Evolutionary conservation across 2,113 vertebrate species (phyloP).

Genomic region (Cyprinodon tularosa): DNA sequence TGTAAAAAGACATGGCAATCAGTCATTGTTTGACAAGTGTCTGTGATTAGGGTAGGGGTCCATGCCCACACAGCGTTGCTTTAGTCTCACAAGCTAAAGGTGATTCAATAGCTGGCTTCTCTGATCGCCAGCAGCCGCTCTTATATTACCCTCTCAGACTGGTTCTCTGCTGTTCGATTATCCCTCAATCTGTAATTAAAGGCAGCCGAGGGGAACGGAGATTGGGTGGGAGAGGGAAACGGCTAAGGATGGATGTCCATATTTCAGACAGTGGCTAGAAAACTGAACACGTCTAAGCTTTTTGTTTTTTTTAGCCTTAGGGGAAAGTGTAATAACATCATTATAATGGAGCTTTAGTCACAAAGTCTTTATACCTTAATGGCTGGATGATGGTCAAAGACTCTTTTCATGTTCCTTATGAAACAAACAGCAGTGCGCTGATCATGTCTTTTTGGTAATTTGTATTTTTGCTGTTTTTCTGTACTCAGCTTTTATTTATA

Average conservation of each 20-base stretch:
- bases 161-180: constrained; percentile 59
- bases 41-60: background rate
- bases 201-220: constrained; percentile 72
- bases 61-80: constrained; percentile 20
- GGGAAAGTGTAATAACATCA: constrained; percentile 33
- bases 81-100: constrained; percentile 14
- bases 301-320: background rate
- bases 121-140: constrained; percentile 32
- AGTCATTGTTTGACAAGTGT: constrained; percentile 58
- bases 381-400: background rate
- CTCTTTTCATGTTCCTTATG: background rate
- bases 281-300: constrained; percentile 33
- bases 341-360: constrained; percentile 29
- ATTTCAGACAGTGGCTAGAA: constrained; percentile 49
- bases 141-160: constrained; percentile 40
- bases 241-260: constrained; percentile 55
- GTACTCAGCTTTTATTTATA: background rate
- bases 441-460: background rate
- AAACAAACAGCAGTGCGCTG: background rate
- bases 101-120: constrained; percentile 37
- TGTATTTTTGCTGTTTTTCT: background rate
- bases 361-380: constrained; percentile 8
- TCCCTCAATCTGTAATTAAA: constrained; percentile 78
- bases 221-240: constrained; percentile 39
- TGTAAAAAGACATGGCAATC: constrained; percentile 52